Evolutionary conservation across 1,140 invertebrate species (phyloP).

Genomic region (Tenebrio molitor): DNA sequence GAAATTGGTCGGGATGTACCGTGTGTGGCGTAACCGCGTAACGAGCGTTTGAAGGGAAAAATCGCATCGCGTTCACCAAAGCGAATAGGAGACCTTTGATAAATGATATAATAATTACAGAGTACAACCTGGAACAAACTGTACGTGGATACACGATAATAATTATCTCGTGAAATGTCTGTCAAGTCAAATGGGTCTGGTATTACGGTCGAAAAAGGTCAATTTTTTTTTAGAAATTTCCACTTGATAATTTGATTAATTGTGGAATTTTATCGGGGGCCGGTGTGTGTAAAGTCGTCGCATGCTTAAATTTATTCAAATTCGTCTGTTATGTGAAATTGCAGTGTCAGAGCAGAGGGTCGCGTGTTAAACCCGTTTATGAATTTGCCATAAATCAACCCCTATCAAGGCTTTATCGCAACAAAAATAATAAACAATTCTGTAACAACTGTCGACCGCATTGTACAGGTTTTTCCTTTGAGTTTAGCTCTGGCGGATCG

Average conservation of each 20-base stretch:
- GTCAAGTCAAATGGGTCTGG: too few relatives aligned
- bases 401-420: conserved; percentile 12
- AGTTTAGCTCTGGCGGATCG: background rate
- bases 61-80: conserved; percentile 3
- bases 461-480: conserved; percentile 34
- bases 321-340: conserved; percentile 3
- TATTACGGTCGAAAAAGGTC: too few relatives aligned
- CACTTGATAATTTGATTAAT: conserved; percentile 9
- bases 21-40: too few relatives aligned
- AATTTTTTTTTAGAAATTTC: background rate
- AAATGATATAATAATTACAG: conserved; percentile 37
- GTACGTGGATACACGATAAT: conserved; percentile 14
- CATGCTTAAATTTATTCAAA: conserved; percentile 37
- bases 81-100: conserved; percentile 20
- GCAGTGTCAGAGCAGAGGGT: conserved; percentile 2
- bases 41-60: too few relatives aligned
- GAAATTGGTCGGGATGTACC: too few relatives aligned
- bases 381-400: conserved; percentile 28
- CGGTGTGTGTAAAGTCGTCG: background rate
- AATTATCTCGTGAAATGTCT: conserved; percentile 14
- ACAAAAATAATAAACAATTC: conserved; percentile 40
- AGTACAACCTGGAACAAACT: conserved; percentile 25
- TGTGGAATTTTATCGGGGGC: conserved; percentile 10
- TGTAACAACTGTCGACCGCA: conserved; percentile 32
- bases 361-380: conserved; percentile 27